phyloP scores from a whole-genome alignment of 2,113 vertebrate species.

The Diadophis punctatus region DNA sequence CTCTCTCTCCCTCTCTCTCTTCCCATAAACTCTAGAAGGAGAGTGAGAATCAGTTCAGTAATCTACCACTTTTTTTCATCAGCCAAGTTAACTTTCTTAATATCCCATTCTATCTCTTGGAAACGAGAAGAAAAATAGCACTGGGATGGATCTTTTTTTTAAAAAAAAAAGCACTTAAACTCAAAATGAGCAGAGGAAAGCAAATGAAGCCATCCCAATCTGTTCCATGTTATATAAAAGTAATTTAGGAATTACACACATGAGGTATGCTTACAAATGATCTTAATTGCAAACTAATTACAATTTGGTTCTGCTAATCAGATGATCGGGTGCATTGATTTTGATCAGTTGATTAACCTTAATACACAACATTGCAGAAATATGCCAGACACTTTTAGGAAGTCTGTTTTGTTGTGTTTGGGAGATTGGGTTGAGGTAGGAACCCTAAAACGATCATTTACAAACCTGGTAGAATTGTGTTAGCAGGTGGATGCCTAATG shows the following conservation, averaged over 20 bases:
- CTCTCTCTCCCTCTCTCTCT: background rate
- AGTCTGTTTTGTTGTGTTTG: background rate
- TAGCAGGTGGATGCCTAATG: background rate
- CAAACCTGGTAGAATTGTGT: background rate
- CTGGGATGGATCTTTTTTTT: background rate
- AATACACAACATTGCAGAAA: conserved; percentile 31
- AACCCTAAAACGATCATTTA: background rate
- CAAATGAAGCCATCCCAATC: conserved; percentile 2
- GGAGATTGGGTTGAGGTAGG: background rate
- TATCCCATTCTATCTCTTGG: background rate
- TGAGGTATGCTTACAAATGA: conserved; percentile 43
- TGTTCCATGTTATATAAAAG: conserved; percentile 28
- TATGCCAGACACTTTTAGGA: conserved; percentile 5
- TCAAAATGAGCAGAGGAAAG: conserved; percentile 12
- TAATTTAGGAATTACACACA: conserved; percentile 42
- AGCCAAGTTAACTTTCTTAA: background rate
- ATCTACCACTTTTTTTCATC: background rate
- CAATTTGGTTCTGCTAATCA: conserved; percentile 57
- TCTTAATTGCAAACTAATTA: conserved; percentile 59
- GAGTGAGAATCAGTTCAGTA: fast-evolving
- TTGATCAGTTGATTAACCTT: conserved; percentile 52
- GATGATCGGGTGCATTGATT: conserved; percentile 50
- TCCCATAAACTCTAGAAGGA: background rate
- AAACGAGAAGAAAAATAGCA: background rate
- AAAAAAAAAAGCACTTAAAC: conserved; percentile 1